Percentiles rank a stretch among this genome's conserved stretches.
These are phyloP conservation scores for Chrysocyon brachyurus DNA, from an alignment of 2,797 vertebrate species.

Conservation along the genomic window DNA sequence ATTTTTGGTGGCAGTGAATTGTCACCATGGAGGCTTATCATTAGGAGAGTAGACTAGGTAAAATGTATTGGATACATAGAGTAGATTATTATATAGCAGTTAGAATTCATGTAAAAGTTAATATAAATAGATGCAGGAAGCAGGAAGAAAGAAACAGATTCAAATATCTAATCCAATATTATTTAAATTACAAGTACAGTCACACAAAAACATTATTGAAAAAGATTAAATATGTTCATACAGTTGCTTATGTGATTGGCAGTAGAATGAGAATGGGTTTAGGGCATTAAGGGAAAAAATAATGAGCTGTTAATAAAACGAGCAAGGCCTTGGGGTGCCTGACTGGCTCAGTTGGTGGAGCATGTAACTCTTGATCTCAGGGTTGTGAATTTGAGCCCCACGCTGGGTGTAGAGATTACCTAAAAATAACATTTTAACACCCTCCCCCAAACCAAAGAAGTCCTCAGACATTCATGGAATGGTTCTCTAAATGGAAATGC, in stretches of 20 bases:
- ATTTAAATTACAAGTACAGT: neutral
- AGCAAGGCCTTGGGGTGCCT: neutral
- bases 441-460: neutral
- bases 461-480: neutral
- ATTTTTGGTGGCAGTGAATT: constrained; percentile 15
- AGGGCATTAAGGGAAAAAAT: neutral
- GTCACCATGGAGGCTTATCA: neutral
- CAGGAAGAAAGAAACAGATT: neutral
- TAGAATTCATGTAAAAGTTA: neutral
- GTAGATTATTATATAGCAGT: neutral
- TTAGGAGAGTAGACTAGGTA: neutral
- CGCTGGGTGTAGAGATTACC: neutral
- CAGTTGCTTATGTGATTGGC: neutral
- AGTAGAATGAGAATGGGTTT: neutral
- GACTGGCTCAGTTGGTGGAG: neutral
- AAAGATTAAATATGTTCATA: neutral
- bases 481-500: constrained; percentile 46
- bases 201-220: constrained; percentile 27
- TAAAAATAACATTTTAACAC: neutral
- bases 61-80: neutral
- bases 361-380: neutral
- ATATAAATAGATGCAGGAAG: neutral
- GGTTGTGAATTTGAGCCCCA: neutral
- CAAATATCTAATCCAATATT: neutral
- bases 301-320: neutral